Base-by-base conservation (phyloP, 2,888 invertebrate species). In the Drosophila falleni region DNA sequence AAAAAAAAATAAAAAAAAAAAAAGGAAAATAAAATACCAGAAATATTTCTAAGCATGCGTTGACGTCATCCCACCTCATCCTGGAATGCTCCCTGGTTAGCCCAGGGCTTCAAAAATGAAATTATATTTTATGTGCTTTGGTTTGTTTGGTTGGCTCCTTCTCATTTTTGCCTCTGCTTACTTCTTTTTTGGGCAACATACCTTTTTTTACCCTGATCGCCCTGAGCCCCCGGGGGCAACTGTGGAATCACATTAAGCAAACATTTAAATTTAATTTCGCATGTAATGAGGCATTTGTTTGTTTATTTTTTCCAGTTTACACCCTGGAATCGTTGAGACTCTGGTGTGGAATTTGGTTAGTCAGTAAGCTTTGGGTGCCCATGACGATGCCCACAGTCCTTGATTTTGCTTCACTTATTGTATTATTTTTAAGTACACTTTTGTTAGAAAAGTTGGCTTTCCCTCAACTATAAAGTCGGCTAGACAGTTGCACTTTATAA, bases 221-320 rank as follows among this genome's bases (percentile, higher is more conserved):
- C 66, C 61, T 71, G 54, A 65, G 65, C 72, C 61, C 62, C 61
- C 61, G 54, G 63, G 69, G 72, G 63, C 74, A 84, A 75, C 80
- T 74, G 68, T 77, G 73, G 73, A 87, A 87, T 85, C 81, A 84
- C 89, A 87, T 87, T 88, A 91, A 90, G 85, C 80, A 91, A 91
- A 91, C 91, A 91, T 90, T 90, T 87, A 88, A 89, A 91, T 90
- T 91, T 90, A 91, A 91, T 91, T 91, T 91, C 88, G 90, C 89
- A 89, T 91, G 87, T 90, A 91, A 91, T 91, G 90, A 90, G 85
- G 80, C 84, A 82, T 87, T 86, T 88, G 90, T 89, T 91, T 85
- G 78, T 82, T 89, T 84, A 69, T 81, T 89, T 87, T 85, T 81
- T 76, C 66, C 70, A 74, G 73, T 67, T 84, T 80, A 70, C 80